Percentiles rank a stretch among this genome's conserved stretches.
Evolutionary conservation across 2,113 vertebrate species (phyloP).

Genomic region (Struthidea cinerea): DNA sequence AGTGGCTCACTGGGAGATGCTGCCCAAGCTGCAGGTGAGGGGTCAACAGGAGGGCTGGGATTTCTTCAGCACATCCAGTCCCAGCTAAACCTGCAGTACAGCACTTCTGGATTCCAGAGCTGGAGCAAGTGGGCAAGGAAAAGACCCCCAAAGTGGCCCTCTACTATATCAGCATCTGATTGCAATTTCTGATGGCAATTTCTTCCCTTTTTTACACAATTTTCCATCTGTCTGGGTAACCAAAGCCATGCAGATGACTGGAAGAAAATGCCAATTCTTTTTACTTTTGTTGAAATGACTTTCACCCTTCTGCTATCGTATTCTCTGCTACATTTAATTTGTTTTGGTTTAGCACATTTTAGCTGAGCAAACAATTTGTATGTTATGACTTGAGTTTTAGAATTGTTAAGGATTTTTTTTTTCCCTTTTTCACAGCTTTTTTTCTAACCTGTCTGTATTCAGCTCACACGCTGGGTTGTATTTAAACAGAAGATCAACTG

Average conservation of each 20-base stretch:
- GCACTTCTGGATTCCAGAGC: neutral
- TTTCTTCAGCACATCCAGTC: neutral
- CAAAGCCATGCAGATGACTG: neutral
- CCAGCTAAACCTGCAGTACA: neutral
- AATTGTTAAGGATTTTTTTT: neutral
- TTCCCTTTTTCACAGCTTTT: conserved; percentile 9
- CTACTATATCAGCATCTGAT: neutral
- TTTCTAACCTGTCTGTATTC: conserved; percentile 48
- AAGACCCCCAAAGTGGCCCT: neutral
- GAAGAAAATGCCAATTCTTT: neutral
- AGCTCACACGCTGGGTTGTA: conserved; percentile 60
- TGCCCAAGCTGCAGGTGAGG: neutral
- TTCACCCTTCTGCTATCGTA: conserved; percentile 28
- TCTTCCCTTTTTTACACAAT: neutral
- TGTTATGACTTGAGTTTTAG: conserved; percentile 46
- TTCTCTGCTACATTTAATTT: conserved; percentile 54
- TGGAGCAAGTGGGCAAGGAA: neutral
- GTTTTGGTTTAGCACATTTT: conserved; percentile 59
- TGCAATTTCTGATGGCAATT: neutral
- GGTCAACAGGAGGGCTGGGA: neutral
- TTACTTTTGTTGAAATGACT: conserved; percentile 41
- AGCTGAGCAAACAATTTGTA: conserved; percentile 44
- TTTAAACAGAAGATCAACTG: conserved; percentile 67
- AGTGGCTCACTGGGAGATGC: neutral
- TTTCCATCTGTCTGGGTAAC: neutral